Base-by-base conservation (phyloP, 1,140 invertebrate genomes). In the Aphelinus certus region DNA sequence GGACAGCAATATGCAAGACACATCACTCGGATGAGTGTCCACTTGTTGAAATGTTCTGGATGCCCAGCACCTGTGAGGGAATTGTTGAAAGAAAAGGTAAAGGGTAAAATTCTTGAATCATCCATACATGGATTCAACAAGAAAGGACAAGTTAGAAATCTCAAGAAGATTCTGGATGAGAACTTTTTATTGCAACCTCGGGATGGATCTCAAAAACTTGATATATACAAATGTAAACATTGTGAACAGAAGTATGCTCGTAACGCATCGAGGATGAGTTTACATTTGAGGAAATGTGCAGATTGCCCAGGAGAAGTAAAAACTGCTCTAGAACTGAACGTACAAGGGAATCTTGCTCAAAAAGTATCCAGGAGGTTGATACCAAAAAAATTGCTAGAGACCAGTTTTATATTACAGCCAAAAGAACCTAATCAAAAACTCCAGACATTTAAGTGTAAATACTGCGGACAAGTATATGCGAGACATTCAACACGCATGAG, bases 371-470 rank as follows among this genome's bases (percentile, higher is more conserved):
- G 75, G 45, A 66, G 66, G 6, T 72, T 76, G 10, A 76, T 76
- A 45, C 75, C 76, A 9, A 76, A 76, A 69, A 69, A 76, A 65
- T 62, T 76, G 60, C 49, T 76, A 10, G 75, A 76, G 53, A 73
- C 43, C 10, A 73, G 75, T 69, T 76, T 76, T 49, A 73, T 76
- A 55, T 58, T 76, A 10, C 70, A 76, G 5, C 75, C 75, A 64
- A 72, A 72, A 10, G 75, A 76, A 63, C 72, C 76, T 4, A 74
- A 77, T 68, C 72, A 77, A 64, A 77, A 77, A 49, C 67, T 77
- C 3, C 76, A 77, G 47, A 75, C 72, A 47, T 75, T 75, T 43
- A 77, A 77, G 58, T 77, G 76, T 67, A 77, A 72, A 75, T 77
- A 75, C 66, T 77, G 76, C 72, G 73, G 71, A 1, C 76, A 75